A percentile compares a stretch with the other conserved stretches of the same genome.
These are phyloP conservation scores for Cantharis rufa DNA, from an alignment of 2,888 invertebrate genomes.

Conservation along the genomic window DNA sequence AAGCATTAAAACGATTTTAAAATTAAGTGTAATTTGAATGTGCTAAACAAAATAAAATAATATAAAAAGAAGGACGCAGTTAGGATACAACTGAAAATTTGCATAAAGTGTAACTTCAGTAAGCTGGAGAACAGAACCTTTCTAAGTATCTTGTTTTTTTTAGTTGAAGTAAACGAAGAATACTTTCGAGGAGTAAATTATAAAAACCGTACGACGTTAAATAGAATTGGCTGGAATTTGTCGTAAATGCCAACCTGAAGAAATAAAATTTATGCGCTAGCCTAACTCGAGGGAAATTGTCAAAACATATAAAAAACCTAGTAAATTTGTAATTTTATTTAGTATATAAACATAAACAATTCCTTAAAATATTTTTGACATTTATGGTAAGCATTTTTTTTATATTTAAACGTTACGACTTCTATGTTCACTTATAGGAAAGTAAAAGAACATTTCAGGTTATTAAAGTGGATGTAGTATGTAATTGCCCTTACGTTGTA, in stretches of 20 bases:
- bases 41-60: neutral
- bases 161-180: constrained; percentile 8
- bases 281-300: constrained; percentile 23
- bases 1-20: neutral
- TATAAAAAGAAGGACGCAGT: neutral
- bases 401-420: neutral
- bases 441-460: neutral
- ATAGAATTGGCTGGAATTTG: constrained; percentile 16
- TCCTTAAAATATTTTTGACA: constrained; percentile 17
- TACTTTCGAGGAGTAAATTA: constrained; percentile 14
- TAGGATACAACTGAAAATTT: neutral
- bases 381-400: constrained; percentile 8
- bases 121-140: constrained; percentile 3
- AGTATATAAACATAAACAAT: constrained; percentile 20
- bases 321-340: constrained; percentile 31
- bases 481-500: constrained; percentile 28
- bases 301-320: constrained; percentile 21
- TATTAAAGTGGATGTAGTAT: neutral
- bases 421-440: neutral
- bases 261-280: constrained; percentile 27
- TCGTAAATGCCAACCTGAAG: constrained; percentile 22
- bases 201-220: constrained; percentile 20
- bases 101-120: neutral
- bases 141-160: neutral
- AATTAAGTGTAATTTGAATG: constrained; percentile 1